Evolutionary conservation across 2,797 vertebrate species (phyloP), one percentile per base, ranked within the genome.

Genomic region (Myripristis jacobus): DNA sequence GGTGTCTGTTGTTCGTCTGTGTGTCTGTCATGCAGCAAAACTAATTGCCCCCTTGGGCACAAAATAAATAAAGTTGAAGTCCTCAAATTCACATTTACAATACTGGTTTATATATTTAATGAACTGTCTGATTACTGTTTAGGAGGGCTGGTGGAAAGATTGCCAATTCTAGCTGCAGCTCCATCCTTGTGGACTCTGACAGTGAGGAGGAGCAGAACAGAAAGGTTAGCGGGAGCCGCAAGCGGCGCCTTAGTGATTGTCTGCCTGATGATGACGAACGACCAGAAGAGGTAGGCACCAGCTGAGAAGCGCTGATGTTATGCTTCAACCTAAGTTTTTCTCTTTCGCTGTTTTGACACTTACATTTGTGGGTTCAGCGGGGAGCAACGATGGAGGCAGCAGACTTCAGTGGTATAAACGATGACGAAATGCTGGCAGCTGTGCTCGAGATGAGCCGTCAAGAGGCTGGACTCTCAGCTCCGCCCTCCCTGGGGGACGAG

Each of bases 361-460:
- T n/a, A 34, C 18, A 9, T 34, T 0, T 71, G 6, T 73, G 91
- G 93, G 83, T 84, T 69, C 91, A 95, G 81, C 95, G 94, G 78
- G 92, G 77, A 62, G 80, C 78, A 63, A 71, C 85, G 56, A 68
- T 90, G 12, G 96, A 98, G 15, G 75, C 88, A 6, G 54, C 93
- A 0, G 93, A 96, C 56, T 96, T 96, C 65, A 90, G 94, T 4
- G 93, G 89, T 46, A 95, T 99, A 79, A 97, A 94, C 0, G 97
- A 99, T 41, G 98, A 99, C 3, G 98, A 99, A 71, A 94, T 99
- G 88, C 81, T 99, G 43, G 96, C 95, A 0, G 96, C 96, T 0
- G 97, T 98, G 75, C 86, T 99, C 52, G 97, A 98, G 87, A 96
- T 98, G 84, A 98, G 96, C 88, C 96, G 95, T 21, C 95, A 93